Percentiles rank a stretch among this genome's conserved stretches.
Evolutionary conservation across 2,888 invertebrate genomes (phyloP).

Genomic region (Saturnia japonica): DNA sequence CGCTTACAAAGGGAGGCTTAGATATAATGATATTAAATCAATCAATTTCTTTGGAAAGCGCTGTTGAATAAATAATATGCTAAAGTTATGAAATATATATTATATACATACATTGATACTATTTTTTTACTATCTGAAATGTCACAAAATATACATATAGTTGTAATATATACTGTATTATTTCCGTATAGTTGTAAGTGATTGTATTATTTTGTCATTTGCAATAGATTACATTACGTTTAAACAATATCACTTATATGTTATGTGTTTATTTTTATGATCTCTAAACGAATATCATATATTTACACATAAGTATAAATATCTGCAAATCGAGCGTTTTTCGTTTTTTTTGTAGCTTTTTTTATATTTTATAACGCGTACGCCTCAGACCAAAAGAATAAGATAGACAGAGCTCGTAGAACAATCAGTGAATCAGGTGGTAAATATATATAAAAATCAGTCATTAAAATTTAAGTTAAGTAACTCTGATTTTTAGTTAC

Average conservation of each 20-base stretch:
- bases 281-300: background rate
- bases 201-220: background rate
- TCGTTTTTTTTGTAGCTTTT: background rate
- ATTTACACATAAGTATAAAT: background rate
- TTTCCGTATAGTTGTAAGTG: background rate
- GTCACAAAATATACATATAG: constrained; percentile 23
- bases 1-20: constrained; percentile 21
- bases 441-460: too few relatives aligned
- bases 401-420: too few relatives aligned
- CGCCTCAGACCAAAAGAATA: background rate
- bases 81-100: constrained; percentile 25
- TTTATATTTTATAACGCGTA: background rate
- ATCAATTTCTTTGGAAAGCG: background rate
- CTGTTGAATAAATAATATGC: constrained; percentile 28
- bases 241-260: background rate
- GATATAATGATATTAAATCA: constrained; percentile 14
- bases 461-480: too few relatives aligned
- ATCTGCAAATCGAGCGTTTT: background rate
- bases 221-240: background rate
- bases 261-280: background rate
- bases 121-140: constrained; percentile 33
- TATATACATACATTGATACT: constrained; percentile 28
- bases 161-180: constrained; percentile 12
- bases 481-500: too few relatives aligned
- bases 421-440: too few relatives aligned